Percentiles rank a stretch among this genome's conserved stretches.
These are phyloP conservation scores for Argentina silus DNA, from an alignment of 2,797 vertebrate genomes.

Conservation along the genomic window DNA sequence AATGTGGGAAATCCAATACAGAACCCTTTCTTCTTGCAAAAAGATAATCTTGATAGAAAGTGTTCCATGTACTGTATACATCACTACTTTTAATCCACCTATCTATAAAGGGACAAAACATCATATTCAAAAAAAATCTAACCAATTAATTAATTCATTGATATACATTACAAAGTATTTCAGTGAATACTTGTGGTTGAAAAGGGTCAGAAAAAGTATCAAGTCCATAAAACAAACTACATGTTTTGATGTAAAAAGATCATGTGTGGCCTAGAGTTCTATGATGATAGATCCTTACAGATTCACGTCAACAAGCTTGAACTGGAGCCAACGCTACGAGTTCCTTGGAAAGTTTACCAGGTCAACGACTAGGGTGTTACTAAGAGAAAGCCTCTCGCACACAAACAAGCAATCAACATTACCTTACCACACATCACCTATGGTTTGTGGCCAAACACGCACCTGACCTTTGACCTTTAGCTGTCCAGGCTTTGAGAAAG, in stretches of 20 bases:
- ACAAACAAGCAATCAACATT: neutral
- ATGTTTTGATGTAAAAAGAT: no score
- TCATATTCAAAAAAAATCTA: neutral
- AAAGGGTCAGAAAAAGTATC: no score
- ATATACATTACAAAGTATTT: neutral
- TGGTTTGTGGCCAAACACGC: no score
- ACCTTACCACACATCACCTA: neutral
- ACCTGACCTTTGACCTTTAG: no score
- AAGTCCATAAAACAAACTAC: no score
- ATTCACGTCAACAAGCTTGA: neutral
- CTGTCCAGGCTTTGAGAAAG: no score
- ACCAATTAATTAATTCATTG: neutral
- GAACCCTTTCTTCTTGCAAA: neutral
- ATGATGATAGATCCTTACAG: conserved; percentile 5
- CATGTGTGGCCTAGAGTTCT: no score
- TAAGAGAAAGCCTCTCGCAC: neutral
- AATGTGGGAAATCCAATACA: neutral
- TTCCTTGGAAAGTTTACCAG: conserved; percentile 16
- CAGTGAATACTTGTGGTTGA: no score
- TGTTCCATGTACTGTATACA: neutral
- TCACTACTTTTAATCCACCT: neutral
- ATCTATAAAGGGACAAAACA: neutral
- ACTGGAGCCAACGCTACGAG: neutral
- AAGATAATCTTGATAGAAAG: neutral
- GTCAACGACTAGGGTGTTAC: conserved; percentile 14